Evolutionary conservation across 2,113 vertebrate genomes (phyloP).

Genomic region (Puffinus mauretanicus): DNA sequence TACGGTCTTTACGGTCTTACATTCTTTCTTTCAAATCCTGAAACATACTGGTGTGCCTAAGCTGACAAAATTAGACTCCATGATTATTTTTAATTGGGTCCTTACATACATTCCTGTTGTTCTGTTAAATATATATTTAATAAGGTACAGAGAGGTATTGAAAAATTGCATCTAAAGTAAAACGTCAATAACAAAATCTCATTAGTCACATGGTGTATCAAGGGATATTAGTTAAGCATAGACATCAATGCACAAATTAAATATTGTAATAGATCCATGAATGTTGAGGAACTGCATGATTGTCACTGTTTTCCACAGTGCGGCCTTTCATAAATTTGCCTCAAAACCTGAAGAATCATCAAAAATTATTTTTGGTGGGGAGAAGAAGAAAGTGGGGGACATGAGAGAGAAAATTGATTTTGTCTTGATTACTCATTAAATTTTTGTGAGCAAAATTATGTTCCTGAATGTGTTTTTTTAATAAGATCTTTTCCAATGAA

Average conservation of each 20-base stretch:
- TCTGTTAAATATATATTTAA: background rate
- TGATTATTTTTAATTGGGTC: background rate
- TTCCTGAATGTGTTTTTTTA: background rate
- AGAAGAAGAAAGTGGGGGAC: background rate
- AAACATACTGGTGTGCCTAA: background rate
- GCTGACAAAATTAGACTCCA: background rate
- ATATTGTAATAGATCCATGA: background rate
- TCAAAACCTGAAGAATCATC: background rate
- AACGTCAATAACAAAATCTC: background rate
- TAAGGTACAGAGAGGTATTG: background rate
- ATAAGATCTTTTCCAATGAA: background rate
- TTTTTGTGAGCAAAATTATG: background rate
- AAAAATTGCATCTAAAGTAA: background rate
- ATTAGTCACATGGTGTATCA: background rate
- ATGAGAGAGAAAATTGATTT: background rate
- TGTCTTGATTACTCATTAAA: background rate
- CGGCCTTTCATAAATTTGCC: background rate
- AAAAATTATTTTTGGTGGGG: accelerated
- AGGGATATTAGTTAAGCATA: background rate
- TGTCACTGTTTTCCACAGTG: background rate
- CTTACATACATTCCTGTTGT: background rate
- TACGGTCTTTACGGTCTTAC: background rate
- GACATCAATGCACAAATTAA: background rate
- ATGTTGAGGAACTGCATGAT: background rate
- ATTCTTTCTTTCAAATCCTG: background rate